Conservation (phyloP, 1,140 invertebrate species). For the Nymphalis io region DNA sequence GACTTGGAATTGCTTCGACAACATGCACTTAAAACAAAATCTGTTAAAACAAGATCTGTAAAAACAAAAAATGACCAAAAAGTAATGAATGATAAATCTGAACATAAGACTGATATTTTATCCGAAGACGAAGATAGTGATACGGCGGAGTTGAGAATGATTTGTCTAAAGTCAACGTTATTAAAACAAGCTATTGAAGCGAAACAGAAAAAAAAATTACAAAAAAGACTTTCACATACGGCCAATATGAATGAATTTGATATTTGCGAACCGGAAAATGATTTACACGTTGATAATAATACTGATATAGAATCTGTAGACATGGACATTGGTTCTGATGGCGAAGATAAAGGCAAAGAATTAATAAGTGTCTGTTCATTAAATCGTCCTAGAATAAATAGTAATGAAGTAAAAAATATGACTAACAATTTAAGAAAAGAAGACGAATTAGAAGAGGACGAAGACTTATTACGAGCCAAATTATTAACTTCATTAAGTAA, state of each 20-base stretch:
- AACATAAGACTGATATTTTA: slow-evolving; percentile 40
- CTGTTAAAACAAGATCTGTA: slow-evolving; percentile 49
- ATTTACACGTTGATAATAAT: slow-evolving; percentile 56
- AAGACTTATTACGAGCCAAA: slow-evolving; percentile 73
- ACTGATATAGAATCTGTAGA: slow-evolving; percentile 77
- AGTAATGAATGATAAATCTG: slow-evolving; percentile 4
- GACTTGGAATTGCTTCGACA: slow-evolving; percentile 73
- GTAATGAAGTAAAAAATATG: slow-evolving; percentile 22
- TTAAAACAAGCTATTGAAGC: slow-evolving; percentile 78
- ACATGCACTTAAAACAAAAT: slow-evolving; percentile 73
- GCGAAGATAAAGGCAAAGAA: slow-evolving; percentile 63
- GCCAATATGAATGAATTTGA: slow-evolving; percentile 53
- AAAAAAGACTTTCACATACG: slow-evolving; percentile 65
- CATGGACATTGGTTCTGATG: slow-evolving; percentile 77
- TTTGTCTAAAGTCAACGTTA: slow-evolving; percentile 74
- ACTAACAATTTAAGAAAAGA: slow-evolving; percentile 36
- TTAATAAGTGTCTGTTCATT: slow-evolving; percentile 34
- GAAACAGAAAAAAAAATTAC: slow-evolving; percentile 71
- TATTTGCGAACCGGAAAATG: slow-evolving; percentile 45
- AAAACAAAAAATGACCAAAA: slow-evolving; percentile 46
- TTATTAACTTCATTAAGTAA: slow-evolving; percentile 76
- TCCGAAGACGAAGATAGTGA: slow-evolving; percentile 77
- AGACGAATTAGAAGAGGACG: slow-evolving; percentile 76
- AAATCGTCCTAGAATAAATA: slow-evolving; percentile 26
- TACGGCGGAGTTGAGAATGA: slow-evolving; percentile 73